Evolutionary conservation across 92 coral and sea anemone species (phyloP).

Genomic region (Bergia sp.): DNA sequence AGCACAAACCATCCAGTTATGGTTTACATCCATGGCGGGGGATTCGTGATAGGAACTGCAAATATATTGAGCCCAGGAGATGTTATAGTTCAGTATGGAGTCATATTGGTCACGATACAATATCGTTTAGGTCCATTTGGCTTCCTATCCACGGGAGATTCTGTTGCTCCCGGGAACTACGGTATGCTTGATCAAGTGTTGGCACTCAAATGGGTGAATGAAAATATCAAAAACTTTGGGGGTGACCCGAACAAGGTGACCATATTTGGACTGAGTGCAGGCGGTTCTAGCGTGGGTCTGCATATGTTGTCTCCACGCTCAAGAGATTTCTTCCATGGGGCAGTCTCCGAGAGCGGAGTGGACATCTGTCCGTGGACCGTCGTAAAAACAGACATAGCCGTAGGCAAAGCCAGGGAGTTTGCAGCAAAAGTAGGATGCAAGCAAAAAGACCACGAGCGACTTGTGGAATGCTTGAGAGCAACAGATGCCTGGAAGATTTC

Average conservation of each 20-base stretch:
- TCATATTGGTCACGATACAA: conserved; percentile 76
- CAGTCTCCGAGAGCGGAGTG: conserved; percentile 86
- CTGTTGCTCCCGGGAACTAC: conserved; percentile 69
- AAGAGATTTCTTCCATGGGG: conserved; percentile 76
- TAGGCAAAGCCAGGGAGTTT: conserved; percentile 46
- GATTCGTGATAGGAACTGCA: conserved; percentile 64
- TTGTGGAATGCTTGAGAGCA: conserved; percentile 68
- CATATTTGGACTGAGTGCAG: conserved; percentile 86
- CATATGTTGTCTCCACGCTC: conserved; percentile 79
- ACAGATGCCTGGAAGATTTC: conserved; percentile 50
- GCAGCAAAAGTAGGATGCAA: conserved; percentile 69
- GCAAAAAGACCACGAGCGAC: conserved; percentile 31
- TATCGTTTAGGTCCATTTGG: conserved; percentile 82
- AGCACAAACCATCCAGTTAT: conserved; percentile 63
- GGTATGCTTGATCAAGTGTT: conserved; percentile 87
- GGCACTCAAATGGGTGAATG: conserved; percentile 82
- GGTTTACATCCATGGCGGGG: conserved; percentile 80
- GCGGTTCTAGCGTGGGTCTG: conserved; percentile 90
- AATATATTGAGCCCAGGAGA: conserved; percentile 69
- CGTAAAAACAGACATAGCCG: conserved; percentile 60
- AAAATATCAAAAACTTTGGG: conserved; percentile 75
- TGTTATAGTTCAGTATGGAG: conserved; percentile 60
- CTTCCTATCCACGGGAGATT: conserved; percentile 76
- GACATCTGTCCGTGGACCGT: conserved; percentile 83
- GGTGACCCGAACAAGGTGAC: conserved; percentile 81